Evolutionary conservation across 2,113 vertebrate species (phyloP), one percentile per base, ranked within the genome.

Genomic region (Terrapene triunguis): DNA sequence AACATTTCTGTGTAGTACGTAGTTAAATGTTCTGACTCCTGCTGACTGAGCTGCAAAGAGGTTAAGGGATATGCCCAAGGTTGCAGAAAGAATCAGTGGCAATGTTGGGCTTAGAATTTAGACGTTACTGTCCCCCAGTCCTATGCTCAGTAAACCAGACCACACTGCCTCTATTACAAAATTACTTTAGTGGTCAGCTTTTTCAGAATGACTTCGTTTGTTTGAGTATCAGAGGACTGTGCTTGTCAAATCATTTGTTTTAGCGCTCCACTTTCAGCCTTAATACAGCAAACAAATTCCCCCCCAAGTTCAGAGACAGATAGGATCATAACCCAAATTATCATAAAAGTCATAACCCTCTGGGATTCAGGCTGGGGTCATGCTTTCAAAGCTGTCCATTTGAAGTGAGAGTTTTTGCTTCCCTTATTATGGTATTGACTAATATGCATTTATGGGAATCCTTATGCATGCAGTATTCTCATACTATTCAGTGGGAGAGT

Each of bases 141-240:
- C 72, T 78, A 38, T 0, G 0, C 69, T 94, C 17, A 1, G 57
- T 90, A 69, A 35, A 78, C 38, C 0, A 0, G 83, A 57, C 76
- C 89, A 81, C 57, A 74, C 93, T 94, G 89, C 85, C 94, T 95
- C 86, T 91, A 94, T 96, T 97, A 95, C 38, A 95, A 91, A 95
- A 93, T 48, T 83, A 91, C 17, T n/a, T n/a, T 8, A n/a, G 16
- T 57, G 25, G 25, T 54, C 55, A 57, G 11, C 92, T 92, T 95
- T 93, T 95, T 84, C 16, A 48, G 42, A 57, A 47, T 92, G 88
- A 89, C 50, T 97, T 3, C 82, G 5, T 83, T 82, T 96, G 94
- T 94, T 96, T 96, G 87, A 89, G 21, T 79, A 6, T 54, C 62
- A 16, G 85, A 78, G 86, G 87, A 78, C 53, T 0, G 3, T 92